Evolutionary conservation across 2,888 invertebrate species (phyloP), one percentile per base, ranked within the genome.

Genomic region (Pseudanteris insignis): DNA sequence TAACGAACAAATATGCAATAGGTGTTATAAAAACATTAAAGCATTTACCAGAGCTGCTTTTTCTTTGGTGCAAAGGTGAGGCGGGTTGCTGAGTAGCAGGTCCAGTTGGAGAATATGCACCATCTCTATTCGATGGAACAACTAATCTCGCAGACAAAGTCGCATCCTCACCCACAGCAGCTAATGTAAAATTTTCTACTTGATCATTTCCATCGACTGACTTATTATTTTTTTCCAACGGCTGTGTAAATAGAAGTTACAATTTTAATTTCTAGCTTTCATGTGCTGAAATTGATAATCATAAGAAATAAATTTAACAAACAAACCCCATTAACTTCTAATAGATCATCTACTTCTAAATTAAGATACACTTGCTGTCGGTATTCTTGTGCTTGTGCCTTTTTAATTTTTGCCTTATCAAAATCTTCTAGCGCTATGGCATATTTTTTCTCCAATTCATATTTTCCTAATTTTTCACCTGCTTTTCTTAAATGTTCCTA

Each of bases 351-450:
- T 0, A 96, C 84, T 66, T 87, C 85, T 0, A 94, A 82, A 51
- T 88, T 88, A 40, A 88, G 86, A 69, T 92, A 90, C 1, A 92
- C 86, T 40, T 89, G 87, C 9, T 86, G 83, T 33, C 93, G 83
- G 48, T 91, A 94, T 69, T 92, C 89, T 69, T 95, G 91, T 72
- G 95, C 94, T 80, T 95, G 89, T 57, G 89, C 89, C 71, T 96
- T 90, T 81, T 96, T 94, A 46, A 90, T 83, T 61, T 92, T 87
- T 0, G 96, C 96, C 60, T 91, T 87, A 71, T 95, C 94, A 75
- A 94, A 96, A 81, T 96, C 95, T 73, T 96, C 96, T 48, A 90
- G 84, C 28, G 92, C 92, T 1, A 96, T 94, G 0, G 96, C 96
- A 50, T 94, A 93, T 14, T 92, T 85, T 75, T 97, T 96, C 70